Conservation (phyloP, 2,797 vertebrate species). For the Amazonetta brasiliensis region DNA sequence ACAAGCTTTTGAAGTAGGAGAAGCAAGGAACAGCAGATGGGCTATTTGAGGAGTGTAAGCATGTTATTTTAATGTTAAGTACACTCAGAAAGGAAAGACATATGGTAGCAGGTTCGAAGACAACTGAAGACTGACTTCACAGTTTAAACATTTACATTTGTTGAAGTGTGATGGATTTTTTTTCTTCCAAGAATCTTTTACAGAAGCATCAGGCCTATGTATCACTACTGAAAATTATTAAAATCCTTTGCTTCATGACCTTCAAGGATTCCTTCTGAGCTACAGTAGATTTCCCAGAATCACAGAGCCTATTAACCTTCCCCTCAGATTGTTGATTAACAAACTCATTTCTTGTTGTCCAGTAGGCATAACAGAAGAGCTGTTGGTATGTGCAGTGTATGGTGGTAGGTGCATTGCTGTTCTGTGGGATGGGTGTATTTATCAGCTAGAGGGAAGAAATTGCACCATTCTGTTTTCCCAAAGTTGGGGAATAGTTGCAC, state of each 20-base stretch:
- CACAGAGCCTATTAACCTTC: background rate
- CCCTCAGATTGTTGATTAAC: background rate
- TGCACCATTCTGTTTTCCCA: background rate
- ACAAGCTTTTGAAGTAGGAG: conserved; percentile 62
- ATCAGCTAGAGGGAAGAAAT: background rate
- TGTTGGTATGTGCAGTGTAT: background rate
- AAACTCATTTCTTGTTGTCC: background rate
- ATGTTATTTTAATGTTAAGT: conserved; percentile 73
- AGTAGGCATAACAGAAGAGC: background rate
- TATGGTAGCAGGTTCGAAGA: conserved; percentile 72
- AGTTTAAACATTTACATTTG: conserved; percentile 76
- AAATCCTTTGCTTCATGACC: conserved; percentile 40
- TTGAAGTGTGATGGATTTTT: conserved; percentile 68
- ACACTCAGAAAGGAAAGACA: conserved; percentile 70
- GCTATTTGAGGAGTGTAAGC: conserved; percentile 67
- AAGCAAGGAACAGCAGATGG: conserved; percentile 58
- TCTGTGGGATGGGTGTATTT: background rate
- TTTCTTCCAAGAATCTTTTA: conserved; percentile 59
- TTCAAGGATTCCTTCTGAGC: background rate
- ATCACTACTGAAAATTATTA: conserved; percentile 16
- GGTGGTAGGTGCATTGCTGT: background rate
- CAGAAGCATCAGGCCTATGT: conserved; percentile 20
- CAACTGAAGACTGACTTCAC: conserved; percentile 66
- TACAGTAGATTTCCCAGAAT: background rate
- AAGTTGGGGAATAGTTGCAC: background rate